phyloP scores from a whole-genome alignment of 2,113 vertebrate species.

The Rhizomys pruinosus region DNA sequence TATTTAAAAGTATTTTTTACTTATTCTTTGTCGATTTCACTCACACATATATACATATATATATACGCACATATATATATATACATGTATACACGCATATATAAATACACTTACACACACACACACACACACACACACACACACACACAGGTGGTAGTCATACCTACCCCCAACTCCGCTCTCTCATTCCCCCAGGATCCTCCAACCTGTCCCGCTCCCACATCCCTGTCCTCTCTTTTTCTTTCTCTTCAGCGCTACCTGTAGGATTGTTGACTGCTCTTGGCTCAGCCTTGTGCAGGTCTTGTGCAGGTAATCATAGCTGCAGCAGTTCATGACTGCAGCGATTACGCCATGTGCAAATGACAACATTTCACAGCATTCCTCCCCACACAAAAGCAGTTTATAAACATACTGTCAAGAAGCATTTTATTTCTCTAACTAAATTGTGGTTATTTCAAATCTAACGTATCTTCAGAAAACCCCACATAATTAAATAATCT shows the following conservation, averaged over 20 bases:
- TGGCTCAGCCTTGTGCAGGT: background rate
- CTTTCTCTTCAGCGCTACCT: background rate
- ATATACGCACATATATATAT: no score
- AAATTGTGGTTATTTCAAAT: conserved; percentile 65
- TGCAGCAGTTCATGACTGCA: fast-evolving
- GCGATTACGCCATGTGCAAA: background rate
- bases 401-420: conserved; percentile 46
- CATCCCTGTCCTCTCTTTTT: background rate
- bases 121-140: no score
- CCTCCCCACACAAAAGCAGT: background rate
- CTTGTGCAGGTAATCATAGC: background rate
- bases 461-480: background rate
- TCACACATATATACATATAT: background rate
- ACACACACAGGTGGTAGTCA: no score
- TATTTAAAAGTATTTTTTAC: background rate
- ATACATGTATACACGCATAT: background rate
- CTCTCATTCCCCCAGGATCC: background rate
- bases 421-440: conserved; percentile 31
- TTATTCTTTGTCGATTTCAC: background rate
- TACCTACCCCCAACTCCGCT: background rate
- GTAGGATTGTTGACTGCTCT: background rate
- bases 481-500: conserved; percentile 52
- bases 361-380: background rate
- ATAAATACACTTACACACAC: no score
- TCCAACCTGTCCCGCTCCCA: background rate